Conservation (phyloP, 2,797 vertebrate species). For the Urophycis tenuis region DNA sequence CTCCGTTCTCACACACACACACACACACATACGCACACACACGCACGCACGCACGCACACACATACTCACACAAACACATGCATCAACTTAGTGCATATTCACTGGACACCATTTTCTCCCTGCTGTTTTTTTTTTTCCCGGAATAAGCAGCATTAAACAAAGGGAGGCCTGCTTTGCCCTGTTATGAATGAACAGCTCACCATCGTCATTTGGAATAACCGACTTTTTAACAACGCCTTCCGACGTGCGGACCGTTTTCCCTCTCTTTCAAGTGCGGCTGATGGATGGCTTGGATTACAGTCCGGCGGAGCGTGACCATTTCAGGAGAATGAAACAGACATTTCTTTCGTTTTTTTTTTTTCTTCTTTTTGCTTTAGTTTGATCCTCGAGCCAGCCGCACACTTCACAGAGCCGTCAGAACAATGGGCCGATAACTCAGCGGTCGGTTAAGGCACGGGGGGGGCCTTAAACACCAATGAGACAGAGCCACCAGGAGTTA, state of each 20-base stretch:
- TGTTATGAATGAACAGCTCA: constrained; percentile 30
- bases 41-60: too few species aligned
- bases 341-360: too few species aligned
- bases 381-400: constrained; percentile 23
- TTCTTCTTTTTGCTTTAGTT: constrained; percentile 14
- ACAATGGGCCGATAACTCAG: constrained; percentile 37
- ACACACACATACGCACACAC: background rate
- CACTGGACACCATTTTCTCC: background rate
- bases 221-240: constrained; percentile 24
- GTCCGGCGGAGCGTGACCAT: constrained; percentile 24
- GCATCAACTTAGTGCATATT: background rate
- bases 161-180: constrained; percentile 24
- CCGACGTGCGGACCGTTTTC: background rate
- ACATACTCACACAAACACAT: too few species aligned
- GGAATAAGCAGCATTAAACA: constrained; percentile 26
- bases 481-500: background rate
- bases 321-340: constrained; percentile 13
- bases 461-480: background rate
- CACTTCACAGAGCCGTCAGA: constrained; percentile 29
- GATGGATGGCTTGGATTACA: constrained; percentile 8
- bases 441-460: constrained; percentile 14
- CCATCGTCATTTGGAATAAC: constrained; percentile 13
- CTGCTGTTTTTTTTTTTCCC: constrained; percentile 13
- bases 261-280: constrained; percentile 1
- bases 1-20: background rate